Percentiles rank a stretch among this genome's conserved stretches.
phyloP scores from a whole-genome alignment of 2,888 invertebrate species.

The Zhuqinia jingwanae region DNA sequence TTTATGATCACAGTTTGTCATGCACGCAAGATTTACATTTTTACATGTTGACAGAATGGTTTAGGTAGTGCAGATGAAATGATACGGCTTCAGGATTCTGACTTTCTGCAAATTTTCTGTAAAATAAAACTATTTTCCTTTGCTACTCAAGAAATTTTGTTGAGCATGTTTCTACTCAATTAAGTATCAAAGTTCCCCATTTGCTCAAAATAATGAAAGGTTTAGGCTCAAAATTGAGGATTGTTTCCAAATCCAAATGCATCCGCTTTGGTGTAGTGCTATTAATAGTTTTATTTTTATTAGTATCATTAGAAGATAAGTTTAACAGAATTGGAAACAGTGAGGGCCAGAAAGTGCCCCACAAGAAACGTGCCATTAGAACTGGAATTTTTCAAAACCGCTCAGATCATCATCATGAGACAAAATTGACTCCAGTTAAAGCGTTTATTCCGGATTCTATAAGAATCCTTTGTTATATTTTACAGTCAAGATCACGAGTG shows the following conservation, averaged over 20 bases:
- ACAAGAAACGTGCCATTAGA: neutral
- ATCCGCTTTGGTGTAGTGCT: neutral
- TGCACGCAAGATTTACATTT: constrained; percentile 1
- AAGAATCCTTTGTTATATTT: constrained; percentile 76
- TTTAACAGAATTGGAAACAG: neutral
- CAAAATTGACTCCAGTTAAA: too few species aligned
- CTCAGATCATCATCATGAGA: too few species aligned
- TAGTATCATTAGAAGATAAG: constrained; percentile 4
- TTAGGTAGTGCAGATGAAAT: too few species aligned
- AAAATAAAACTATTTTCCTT: too few species aligned
- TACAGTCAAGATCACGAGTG: constrained; percentile 67
- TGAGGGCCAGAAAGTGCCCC: too few species aligned
- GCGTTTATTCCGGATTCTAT: constrained; percentile 1
- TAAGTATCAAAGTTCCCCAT: constrained; percentile 2
- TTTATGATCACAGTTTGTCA: neutral
- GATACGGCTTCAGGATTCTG: too few species aligned
- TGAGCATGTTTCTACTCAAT: neutral
- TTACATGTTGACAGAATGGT: too few species aligned
- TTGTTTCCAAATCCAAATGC: neutral
- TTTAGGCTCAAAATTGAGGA: neutral
- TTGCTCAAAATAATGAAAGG: neutral
- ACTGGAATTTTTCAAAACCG: neutral
- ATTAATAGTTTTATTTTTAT: neutral
- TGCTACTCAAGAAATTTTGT: too few species aligned
- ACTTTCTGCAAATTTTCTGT: too few species aligned